Evolutionary conservation across 2,797 vertebrate species (phyloP), one percentile per base, ranked within the genome.

Genomic region (Loris lydekkerianus): DNA sequence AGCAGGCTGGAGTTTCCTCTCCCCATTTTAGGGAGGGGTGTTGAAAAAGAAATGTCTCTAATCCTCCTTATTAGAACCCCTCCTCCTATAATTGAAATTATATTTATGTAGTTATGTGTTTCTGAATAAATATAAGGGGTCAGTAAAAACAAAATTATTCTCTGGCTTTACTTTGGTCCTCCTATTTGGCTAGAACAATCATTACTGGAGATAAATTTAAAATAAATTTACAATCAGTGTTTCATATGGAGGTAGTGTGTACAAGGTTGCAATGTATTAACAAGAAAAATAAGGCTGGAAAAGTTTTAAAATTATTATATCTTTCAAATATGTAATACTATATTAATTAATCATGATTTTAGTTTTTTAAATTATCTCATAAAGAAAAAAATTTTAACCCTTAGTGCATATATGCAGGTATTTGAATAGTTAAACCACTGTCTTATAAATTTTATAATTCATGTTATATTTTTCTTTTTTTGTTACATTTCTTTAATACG

Each of bases 381-480:
- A 17, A 91, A 82, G 13, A n/a, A 34, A 76, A 31, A 86, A 69
- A 63, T 67, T 88, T 20, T 72, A 86, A 70, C 31, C 86, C 58
- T 10, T 56, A 87, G 56, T 53, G 18, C 25, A 34, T 91, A 21
- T 56, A 27, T 56, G 37, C 58, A 89, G 53, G 0, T 46, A 70
- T 73, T 96, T 92, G 34, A 92, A 80, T 49, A 69, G 91, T 85
- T 83, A 75, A 84, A 88, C 43, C 75, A 29, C 46, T 95, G 9
- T 49, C 60, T 86, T 88, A 63, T 58, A 87, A 17, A 88, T 80
- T 63, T 65, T 84, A 40, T 17, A 83, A 27, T 91, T 81, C 34
- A 27, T 61, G 9, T 77, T 58, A 61, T 46, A 40, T 40, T 40
- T 40, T 40, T 40, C 40, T 40, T 40, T 40, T 40, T 40, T 40